Conservation (phyloP, 2,113 vertebrate species). For the Vidua chalybeata region DNA sequence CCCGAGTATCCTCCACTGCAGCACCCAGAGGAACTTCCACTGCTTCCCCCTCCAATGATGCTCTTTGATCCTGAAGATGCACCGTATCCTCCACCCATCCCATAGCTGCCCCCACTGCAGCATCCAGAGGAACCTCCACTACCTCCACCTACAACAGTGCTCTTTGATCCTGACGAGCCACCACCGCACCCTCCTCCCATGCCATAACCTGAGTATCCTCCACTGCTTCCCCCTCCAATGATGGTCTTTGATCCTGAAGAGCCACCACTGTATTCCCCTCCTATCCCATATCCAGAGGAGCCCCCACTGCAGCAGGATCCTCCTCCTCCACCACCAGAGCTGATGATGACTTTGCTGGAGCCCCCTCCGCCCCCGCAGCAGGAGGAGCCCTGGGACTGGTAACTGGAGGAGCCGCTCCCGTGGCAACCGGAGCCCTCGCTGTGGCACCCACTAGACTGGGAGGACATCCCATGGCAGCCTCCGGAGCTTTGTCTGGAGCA, state of each 20-base stretch:
- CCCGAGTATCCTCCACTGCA: neutral
- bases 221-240: neutral
- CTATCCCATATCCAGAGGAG: neutral
- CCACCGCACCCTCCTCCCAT: neutral
- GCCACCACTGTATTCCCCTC: neutral
- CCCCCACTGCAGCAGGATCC: neutral
- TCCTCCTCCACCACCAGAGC: neutral
- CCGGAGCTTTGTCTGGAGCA: conserved; percentile 15
- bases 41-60: neutral
- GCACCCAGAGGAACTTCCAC: neutral
- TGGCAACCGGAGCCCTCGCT: neutral
- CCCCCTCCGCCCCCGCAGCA: neutral
- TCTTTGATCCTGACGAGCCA: neutral
- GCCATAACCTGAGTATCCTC: neutral
- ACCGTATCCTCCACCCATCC: no score
- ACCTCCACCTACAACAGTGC: accelerated
- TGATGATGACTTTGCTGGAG: neutral
- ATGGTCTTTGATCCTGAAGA: neutral
- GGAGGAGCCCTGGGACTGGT: neutral
- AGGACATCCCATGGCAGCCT: neutral
- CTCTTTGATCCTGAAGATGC: accelerated
- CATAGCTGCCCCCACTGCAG: neutral
- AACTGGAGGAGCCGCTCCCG: neutral
- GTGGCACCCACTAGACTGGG: neutral
- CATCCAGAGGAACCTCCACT: neutral